A percentile compares a stretch with the other conserved stretches of the same genome.
These are phyloP conservation scores for Taenaris catops DNA, from an alignment of 2,888 invertebrate genomes.

Conservation along the genomic window DNA sequence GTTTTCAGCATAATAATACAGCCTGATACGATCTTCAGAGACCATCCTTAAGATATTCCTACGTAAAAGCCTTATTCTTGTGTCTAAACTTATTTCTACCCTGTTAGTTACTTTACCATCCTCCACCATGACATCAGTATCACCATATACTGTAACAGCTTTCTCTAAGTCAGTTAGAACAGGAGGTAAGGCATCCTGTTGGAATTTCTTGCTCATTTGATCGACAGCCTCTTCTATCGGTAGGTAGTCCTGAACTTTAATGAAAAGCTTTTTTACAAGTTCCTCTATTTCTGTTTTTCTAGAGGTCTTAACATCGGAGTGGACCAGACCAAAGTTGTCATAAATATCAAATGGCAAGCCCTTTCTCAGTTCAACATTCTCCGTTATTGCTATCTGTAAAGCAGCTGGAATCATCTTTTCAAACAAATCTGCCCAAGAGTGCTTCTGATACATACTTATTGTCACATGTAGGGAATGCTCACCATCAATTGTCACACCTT, in stretches of 20 bases:
- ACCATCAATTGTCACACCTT: constrained; percentile 88
- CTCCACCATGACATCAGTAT: constrained; percentile 83
- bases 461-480: constrained; percentile 97
- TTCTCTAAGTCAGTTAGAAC: constrained; percentile 83
- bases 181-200: constrained; percentile 94
- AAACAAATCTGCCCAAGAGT: constrained; percentile 93
- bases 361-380: constrained; percentile 85
- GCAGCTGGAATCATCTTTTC: constrained; percentile 89
- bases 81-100: constrained; percentile 83
- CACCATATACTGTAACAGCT: constrained; percentile 84
- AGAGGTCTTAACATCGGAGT: constrained; percentile 72
- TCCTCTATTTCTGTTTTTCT: constrained; percentile 70
- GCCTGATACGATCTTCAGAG: constrained; percentile 79
- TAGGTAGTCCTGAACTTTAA: constrained; percentile 78
- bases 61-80: constrained; percentile 79
- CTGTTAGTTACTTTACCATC: constrained; percentile 82
- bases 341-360: constrained; percentile 91
- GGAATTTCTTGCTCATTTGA: constrained; percentile 89
- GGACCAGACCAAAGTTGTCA: constrained; percentile 85
- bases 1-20: constrained; percentile 93
- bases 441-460: constrained; percentile 94
- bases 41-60: constrained; percentile 82
- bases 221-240: constrained; percentile 91
- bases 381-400: constrained; percentile 84
- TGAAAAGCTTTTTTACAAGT: constrained; percentile 77